phyloP scores from a whole-genome alignment of 2,888 invertebrate species.

The Cosmopolites sordidus region DNA sequence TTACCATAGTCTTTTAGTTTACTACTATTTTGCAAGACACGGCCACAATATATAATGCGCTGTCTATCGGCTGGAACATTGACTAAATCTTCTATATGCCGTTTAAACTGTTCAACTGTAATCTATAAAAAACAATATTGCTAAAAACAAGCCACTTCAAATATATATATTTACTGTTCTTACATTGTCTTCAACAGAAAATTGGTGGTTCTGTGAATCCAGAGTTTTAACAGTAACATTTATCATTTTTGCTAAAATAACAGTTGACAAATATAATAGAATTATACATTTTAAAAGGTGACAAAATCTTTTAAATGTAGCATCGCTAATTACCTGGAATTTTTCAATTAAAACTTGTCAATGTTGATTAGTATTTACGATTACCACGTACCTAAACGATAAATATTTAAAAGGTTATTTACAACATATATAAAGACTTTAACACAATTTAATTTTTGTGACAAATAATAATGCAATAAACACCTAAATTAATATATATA shows the following conservation, averaged over 20 bases:
- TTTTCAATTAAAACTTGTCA: background rate
- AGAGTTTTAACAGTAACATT: slow-evolving; percentile 84
- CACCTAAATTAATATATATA: background rate
- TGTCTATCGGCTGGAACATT: slow-evolving; percentile 77
- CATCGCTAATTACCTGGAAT: background rate
- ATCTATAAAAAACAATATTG: slow-evolving; percentile 53
- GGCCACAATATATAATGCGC: slow-evolving; percentile 90
- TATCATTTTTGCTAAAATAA: slow-evolving; percentile 56
- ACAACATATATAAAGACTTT: background rate
- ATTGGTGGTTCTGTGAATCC: slow-evolving; percentile 80
- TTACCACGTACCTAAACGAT: background rate
- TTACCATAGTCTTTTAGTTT: slow-evolving; percentile 80
- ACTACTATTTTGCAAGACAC: slow-evolving; percentile 85
- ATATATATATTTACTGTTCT: slow-evolving; percentile 35
- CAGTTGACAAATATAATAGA: background rate
- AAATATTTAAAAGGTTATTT: background rate
- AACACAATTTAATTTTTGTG: background rate
- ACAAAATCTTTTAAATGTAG: background rate
- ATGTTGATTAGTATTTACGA: background rate
- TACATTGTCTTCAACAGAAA: slow-evolving; percentile 80
- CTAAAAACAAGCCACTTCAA: slow-evolving; percentile 1
- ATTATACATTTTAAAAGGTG: background rate
- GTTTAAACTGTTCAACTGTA: slow-evolving; percentile 78
- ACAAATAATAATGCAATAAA: background rate
- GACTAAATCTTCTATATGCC: slow-evolving; percentile 71